Evolutionary conservation across 2,113 vertebrate genomes (phyloP).

Genomic region (Cricetomys ansorgei): DNA sequence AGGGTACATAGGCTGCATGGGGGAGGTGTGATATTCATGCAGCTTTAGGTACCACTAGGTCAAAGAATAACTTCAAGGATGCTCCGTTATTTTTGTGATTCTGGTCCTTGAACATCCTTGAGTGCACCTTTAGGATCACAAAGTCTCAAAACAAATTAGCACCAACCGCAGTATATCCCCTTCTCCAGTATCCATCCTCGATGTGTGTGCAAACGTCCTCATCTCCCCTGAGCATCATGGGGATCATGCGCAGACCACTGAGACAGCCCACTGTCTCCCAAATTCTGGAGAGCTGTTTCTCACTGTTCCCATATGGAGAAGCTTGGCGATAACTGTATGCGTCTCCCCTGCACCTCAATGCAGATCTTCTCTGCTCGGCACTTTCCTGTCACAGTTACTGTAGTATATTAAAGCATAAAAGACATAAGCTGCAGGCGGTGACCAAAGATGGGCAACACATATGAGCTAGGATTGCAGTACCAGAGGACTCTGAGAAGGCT

Average conservation of each 20-base stretch:
- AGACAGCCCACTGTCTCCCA: background rate
- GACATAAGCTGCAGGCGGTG: background rate
- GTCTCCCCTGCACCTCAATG: background rate
- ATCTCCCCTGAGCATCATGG: background rate
- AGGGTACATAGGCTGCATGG: no score
- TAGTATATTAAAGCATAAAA: background rate
- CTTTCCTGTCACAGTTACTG: no score
- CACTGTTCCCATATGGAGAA: fast-evolving
- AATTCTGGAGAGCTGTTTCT: background rate
- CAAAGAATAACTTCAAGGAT: background rate
- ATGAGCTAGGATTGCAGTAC: background rate
- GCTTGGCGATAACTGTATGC: background rate
- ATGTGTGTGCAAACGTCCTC: background rate
- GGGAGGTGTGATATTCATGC: background rate
- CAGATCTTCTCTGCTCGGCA: background rate
- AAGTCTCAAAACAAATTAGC: background rate
- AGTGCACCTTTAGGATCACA: background rate
- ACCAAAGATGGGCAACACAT: background rate
- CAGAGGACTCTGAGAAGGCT: background rate
- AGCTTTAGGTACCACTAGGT: background rate
- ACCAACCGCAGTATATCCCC: no score
- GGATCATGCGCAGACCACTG: background rate
- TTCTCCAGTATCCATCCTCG: background rate
- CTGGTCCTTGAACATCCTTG: background rate
- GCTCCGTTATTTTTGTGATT: background rate